phyloP scores from a whole-genome alignment of 2,888 invertebrate species.

The Temnothorax ravouxi region DNA sequence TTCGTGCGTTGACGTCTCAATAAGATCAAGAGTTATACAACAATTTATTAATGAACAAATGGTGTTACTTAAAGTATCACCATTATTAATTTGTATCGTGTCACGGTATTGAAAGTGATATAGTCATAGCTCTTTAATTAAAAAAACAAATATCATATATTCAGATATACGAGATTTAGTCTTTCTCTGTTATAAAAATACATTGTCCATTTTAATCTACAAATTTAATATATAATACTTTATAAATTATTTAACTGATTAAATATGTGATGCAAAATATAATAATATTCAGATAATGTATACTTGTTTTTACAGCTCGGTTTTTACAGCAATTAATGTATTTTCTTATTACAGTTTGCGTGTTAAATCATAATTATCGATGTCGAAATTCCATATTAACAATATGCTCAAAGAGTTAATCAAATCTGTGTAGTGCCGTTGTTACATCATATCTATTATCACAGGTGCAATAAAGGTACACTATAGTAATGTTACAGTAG shows the following conservation, averaged over 20 bases:
- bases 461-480: background rate
- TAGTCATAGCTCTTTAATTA: background rate
- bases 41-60: slow-evolving; percentile 52
- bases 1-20: slow-evolving; percentile 35
- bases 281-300: background rate
- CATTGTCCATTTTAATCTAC: background rate
- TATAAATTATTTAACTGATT: background rate
- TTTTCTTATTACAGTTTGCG: background rate
- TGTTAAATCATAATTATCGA: slow-evolving; percentile 5
- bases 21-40: slow-evolving; percentile 54
- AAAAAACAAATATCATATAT: background rate
- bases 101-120: slow-evolving; percentile 46
- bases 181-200: background rate
- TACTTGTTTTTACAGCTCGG: background rate
- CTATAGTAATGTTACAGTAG: background rate
- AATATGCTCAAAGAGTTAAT: slow-evolving; percentile 10
- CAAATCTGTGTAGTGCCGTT: background rate
- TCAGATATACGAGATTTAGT: background rate
- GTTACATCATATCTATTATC: background rate
- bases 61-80: slow-evolving; percentile 45
- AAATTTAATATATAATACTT: background rate
- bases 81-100: slow-evolving; percentile 62
- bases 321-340: background rate
- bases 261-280: background rate
- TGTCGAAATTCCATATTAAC: background rate